These are phyloP conservation scores for Ophiodon elongatus DNA, from an alignment of 2,113 vertebrate genomes.

Conservation along the genomic window DNA sequence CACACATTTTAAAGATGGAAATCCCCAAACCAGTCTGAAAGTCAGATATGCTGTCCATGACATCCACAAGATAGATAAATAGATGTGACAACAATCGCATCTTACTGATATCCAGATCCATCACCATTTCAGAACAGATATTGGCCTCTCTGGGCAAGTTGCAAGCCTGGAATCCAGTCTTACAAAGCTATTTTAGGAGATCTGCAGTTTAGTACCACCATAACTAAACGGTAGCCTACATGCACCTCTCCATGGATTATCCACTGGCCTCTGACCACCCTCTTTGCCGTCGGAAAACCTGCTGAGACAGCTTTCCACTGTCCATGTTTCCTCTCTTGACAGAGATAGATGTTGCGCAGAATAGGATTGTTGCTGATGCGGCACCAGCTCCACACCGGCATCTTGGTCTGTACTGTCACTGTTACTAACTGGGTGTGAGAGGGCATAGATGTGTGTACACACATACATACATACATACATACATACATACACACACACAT, in stretches of 20 bases:
- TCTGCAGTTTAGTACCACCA: neutral
- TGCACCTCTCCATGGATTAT: neutral
- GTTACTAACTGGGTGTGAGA: conserved; percentile 24
- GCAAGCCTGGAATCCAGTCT: neutral
- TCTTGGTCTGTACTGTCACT: conserved; percentile 7
- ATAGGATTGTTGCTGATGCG: conserved; percentile 2
- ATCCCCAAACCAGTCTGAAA: neutral
- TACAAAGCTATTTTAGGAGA: neutral
- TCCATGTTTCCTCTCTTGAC: conserved; percentile 17
- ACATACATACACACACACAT: too few relatives aligned
- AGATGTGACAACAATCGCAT: neutral
- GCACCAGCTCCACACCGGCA: conserved; percentile 30
- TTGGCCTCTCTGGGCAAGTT: neutral
- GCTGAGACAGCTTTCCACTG: conserved; percentile 18
- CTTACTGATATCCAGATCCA: neutral
- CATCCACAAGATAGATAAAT: neutral
- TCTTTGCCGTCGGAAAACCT: conserved; percentile 5
- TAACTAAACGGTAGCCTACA: neutral
- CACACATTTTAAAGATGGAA: neutral
- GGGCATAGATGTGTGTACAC: neutral
- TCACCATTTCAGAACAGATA: neutral
- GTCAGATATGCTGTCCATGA: neutral
- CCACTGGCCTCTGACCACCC: conserved; percentile 5
- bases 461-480: too few relatives aligned
- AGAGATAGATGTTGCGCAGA: conserved; percentile 12